Base-by-base conservation (phyloP, 2,797 vertebrate genomes). In the Betta splendens region DNA sequence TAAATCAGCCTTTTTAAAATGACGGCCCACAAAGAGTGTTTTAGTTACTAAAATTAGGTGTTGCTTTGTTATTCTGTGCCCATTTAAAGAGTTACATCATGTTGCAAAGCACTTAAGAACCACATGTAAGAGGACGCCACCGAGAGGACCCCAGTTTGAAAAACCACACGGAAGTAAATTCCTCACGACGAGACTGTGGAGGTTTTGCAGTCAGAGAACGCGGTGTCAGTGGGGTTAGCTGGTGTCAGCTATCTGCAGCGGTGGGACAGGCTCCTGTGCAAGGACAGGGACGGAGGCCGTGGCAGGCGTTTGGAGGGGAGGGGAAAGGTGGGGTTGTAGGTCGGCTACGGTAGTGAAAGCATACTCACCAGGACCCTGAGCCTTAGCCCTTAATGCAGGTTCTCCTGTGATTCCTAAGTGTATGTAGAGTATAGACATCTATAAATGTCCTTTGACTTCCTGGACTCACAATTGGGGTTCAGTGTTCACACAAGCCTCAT, bases 341-440 rank as follows among this genome's bases (percentile, higher is more conserved):
- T 55, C 43, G 49, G 74, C 55, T 68, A 37, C 65, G 64, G 67
- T 21, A 80, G 75, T 32, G 54, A 75, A 81, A 69, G 83, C 63
- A 81, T 89, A 92, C 92, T 93, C 79, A 92, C 89, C 89, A 25
- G 20, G 78, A 47, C 61, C 68, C 82, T 80, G 64, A 79, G 73
- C 66, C 72, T 83, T 74, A 83, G 67, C 74, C 66, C 76, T 72
- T 81, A 91, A 50, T 60, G 84, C 36, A 22, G 87, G 52, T 31
- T 73, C 79, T 86, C 86, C 61, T 81, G 77, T 83, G 80, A 81
- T 37, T 70, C 91, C 89, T 91, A 55, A 79, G 80, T 49, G 76
- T 68, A 58, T 70, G 84, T 79, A 85, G 74, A 90, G 87, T 80
- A 72, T 75, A 87, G 63, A 86, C 63, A 86, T 78, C 84, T 86